phyloP scores from a whole-genome alignment of 2,797 vertebrate genomes.

The Brachyrhaphis roseni region DNA sequence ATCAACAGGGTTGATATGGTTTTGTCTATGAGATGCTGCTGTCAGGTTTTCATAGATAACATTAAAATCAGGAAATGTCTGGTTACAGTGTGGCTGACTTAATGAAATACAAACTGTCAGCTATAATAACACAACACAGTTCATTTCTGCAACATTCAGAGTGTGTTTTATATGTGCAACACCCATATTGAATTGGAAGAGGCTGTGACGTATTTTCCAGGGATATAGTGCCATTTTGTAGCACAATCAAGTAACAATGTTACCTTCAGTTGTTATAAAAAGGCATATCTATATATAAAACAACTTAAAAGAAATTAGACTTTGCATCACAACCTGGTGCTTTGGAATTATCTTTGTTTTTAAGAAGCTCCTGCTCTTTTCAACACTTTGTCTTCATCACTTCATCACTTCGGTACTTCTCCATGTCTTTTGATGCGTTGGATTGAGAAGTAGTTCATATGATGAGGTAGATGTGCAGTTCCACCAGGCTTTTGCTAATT shows the following conservation, averaged over 20 bases:
- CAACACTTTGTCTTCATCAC: too few species aligned
- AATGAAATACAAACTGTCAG: background rate
- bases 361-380: too few species aligned
- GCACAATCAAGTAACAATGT: too few species aligned
- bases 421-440: too few species aligned
- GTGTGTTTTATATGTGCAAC: background rate
- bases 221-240: too few species aligned
- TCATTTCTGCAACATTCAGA: background rate
- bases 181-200: background rate
- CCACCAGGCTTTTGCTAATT: too few species aligned
- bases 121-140: background rate
- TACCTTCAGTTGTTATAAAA: background rate
- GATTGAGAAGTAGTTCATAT: too few species aligned
- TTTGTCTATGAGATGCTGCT: background rate
- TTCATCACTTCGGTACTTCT: too few species aligned
- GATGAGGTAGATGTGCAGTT: too few species aligned
- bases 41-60: background rate
- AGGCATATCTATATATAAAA: background rate
- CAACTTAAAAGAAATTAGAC: background rate
- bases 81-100: background rate
- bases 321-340: background rate
- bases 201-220: background rate
- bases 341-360: background rate
- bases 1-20: background rate
- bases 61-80: background rate